Conservation (phyloP, 1,140 invertebrate species). For the Mercenaria mercenaria region DNA sequence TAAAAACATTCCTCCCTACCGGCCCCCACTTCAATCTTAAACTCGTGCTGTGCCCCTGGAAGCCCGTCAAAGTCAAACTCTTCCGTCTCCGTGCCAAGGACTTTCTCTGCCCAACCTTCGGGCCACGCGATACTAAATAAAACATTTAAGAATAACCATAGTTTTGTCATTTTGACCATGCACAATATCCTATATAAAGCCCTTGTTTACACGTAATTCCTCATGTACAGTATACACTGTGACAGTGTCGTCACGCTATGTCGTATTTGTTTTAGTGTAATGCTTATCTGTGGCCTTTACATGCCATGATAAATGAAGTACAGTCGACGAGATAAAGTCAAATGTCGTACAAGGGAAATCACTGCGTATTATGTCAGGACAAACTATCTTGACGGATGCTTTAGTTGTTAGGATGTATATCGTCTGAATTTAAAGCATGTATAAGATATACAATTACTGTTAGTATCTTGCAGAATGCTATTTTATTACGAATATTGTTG, state of each 20-base stretch:
- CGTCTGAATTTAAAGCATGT: too few relatives aligned
- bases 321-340: not conserved
- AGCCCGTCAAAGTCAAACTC: constrained; percentile 83
- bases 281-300: not conserved
- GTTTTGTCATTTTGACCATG: not conserved
- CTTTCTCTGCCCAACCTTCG: constrained; percentile 6
- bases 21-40: constrained; percentile 78
- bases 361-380: not conserved
- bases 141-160: not conserved
- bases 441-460: too few relatives aligned
- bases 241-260: not conserved
- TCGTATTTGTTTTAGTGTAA: not conserved
- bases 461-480: too few relatives aligned
- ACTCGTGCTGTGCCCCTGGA: constrained; percentile 82
- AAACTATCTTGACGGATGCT: not conserved
- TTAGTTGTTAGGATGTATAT: not conserved
- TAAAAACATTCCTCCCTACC: constrained; percentile 80
- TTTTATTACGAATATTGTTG: too few relatives aligned
- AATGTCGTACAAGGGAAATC: not conserved
- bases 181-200: not conserved
- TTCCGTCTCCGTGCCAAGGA: constrained; percentile 71
- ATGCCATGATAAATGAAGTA: not conserved
- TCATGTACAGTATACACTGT: not conserved
- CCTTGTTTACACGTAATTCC: not conserved
- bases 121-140: constrained; percentile 9